These are phyloP conservation scores for Hypanus sabinus DNA, from an alignment of 2,113 vertebrate genomes.

Conservation along the genomic window DNA sequence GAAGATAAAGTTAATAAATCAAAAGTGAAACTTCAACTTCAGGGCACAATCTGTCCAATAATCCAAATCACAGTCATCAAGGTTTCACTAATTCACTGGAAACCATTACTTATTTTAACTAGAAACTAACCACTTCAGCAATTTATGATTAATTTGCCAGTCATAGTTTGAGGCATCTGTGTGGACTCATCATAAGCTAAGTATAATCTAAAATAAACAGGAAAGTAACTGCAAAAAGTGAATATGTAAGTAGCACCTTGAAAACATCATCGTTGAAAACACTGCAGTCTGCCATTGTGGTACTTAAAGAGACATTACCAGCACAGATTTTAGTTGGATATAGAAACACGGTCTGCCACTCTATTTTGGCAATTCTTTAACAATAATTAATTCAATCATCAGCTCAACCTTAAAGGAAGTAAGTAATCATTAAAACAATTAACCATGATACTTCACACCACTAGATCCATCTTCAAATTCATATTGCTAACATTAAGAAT, in stretches of 20 bases:
- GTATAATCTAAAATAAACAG: background rate
- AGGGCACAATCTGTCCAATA: background rate
- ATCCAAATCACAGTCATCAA: background rate
- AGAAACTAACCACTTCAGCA: background rate
- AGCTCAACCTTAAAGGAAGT: background rate
- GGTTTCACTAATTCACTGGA: background rate
- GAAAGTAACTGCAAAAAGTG: background rate
- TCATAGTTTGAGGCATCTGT: background rate
- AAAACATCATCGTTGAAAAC: background rate
- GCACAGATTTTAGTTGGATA: background rate
- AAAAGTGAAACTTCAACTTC: background rate
- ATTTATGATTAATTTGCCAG: background rate
- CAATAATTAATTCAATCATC: background rate
- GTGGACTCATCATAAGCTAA: background rate
- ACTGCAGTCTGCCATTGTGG: background rate
- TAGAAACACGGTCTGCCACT: no score
- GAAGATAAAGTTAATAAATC: background rate
- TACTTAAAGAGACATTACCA: background rate
- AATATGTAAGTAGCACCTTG: background rate
- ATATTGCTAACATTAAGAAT: background rate
- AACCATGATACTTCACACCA: background rate
- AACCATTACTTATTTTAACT: background rate
- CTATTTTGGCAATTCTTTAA: background rate
- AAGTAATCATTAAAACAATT: background rate
- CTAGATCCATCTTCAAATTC: background rate